Base-by-base conservation (phyloP, 2,113 vertebrate species). In the Synodontis membranacea region DNA sequence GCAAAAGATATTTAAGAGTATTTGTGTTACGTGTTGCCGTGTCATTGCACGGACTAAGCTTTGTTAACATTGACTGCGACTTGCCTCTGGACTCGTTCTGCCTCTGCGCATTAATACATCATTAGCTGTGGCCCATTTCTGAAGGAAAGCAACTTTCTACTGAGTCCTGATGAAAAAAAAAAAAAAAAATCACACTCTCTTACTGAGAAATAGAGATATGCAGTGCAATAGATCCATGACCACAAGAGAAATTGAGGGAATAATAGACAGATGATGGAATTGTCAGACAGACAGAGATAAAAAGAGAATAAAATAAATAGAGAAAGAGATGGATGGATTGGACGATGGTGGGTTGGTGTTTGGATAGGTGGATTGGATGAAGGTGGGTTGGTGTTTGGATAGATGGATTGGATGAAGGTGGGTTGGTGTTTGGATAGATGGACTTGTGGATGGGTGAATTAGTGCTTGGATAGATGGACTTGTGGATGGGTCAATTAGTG, bases 211-310 rank as follows among this genome's bases (percentile, higher is more conserved):
- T n/a, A 44, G 12, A 82, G 44, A 80, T 48, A 4, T 48, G 14
- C 62, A 34, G 44, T 70, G 23, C 52, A 60, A 80, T 31, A 58
- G 54, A 48, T 48, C 64, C 6, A 25, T 81, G 34, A 37, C 34
- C 42, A 12, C 64, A 19, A n/a, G 12, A 56, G 7, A 50, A 58
- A 74, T 39, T 21, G 68, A 34, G n/a, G 37, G n/a, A 78, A 31
- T 31, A 60, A 50, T 42, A 74, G 37, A 64, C 11, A 39, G 48
- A 37, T 8, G 28, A 52, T 21, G 28, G 31, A 28, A 86, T 54
- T 3, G 23, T n/a, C 21, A 56, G 39, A 83, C 84, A 88, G 89
- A 87, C 86, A 83, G 60, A 89, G 79, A 86, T n/a, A 85, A 86
- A 78, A 87, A 88, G 88, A n/a, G n/a, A n/a, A n/a, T n/a, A n/a